Conservation (phyloP, 2,113 vertebrate genomes). For the Nannospalax galili region DNA sequence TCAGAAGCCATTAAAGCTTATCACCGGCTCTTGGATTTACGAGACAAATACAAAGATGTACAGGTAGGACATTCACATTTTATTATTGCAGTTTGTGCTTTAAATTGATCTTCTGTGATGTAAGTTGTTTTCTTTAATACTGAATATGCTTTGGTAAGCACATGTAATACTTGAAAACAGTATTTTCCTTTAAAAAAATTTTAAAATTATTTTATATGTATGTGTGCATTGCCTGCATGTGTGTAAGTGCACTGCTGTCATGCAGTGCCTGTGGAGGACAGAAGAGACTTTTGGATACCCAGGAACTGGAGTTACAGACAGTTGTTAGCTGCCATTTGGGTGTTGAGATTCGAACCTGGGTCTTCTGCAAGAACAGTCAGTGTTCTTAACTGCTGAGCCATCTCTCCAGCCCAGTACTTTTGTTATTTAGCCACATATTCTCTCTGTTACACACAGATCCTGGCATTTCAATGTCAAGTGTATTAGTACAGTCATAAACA, state of each 20-base stretch:
- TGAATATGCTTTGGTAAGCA: conserved; percentile 26
- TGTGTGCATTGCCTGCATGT: too few species aligned
- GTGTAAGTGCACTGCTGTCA: too few species aligned
- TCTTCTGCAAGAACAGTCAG: too few species aligned
- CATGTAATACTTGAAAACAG: neutral
- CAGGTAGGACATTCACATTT: conserved; percentile 88
- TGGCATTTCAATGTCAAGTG: neutral
- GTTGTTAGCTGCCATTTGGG: too few species aligned
- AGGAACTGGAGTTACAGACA: too few species aligned
- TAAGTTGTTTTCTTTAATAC: conserved; percentile 48
- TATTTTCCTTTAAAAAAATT: too few species aligned
- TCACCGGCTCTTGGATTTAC: conserved; percentile 96
- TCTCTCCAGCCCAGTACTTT: too few species aligned
- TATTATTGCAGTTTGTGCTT: conserved; percentile 37
- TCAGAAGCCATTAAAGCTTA: conserved; percentile 95
- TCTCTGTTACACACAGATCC: neutral
- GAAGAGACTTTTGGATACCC: too few species aligned
- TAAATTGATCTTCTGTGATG: conserved; percentile 51
- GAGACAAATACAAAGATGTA: conserved; percentile 95
- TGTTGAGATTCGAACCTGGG: too few species aligned
- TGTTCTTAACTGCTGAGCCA: too few species aligned
- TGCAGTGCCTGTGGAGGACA: too few species aligned
- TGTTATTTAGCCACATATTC: conserved; percentile 1
- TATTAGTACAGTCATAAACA: conserved; percentile 13
- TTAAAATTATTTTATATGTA: too few species aligned